Evolutionary conservation across 2,113 vertebrate genomes (phyloP).

Genomic region (Pterocles orientalis): DNA sequence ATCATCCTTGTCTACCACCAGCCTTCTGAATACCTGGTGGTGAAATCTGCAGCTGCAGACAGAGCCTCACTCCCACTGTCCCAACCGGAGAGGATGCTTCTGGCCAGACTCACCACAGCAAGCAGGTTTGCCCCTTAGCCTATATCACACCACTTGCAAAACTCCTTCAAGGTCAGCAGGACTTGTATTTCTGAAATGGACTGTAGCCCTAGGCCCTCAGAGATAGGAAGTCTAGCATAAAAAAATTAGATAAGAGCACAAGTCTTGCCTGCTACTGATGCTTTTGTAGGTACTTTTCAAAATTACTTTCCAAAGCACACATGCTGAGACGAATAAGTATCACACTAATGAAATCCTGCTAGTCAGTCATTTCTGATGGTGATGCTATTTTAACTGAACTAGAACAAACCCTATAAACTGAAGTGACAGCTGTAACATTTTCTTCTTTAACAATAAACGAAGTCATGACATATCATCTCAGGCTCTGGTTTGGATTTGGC

Average conservation of each 20-base stretch:
- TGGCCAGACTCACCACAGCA: not conserved
- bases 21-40: not conserved
- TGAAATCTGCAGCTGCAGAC: not conserved
- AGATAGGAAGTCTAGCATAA: not conserved
- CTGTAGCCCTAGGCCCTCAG: not conserved
- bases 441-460: not conserved
- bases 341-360: not conserved
- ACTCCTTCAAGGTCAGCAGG: not conserved
- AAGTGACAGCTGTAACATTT: constrained; percentile 8
- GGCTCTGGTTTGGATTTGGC: not conserved
- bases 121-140: not conserved
- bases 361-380: not conserved
- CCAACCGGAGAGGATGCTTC: not conserved
- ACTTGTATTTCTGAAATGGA: not conserved
- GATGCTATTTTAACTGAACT: not conserved
- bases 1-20: not conserved
- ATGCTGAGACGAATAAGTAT: not conserved
- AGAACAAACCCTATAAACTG: not conserved
- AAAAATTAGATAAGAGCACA: not conserved
- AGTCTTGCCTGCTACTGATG: not conserved
- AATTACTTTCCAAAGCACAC: not conserved
- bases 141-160: not conserved
- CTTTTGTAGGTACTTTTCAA: not conserved
- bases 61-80: not conserved
- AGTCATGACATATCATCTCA: not conserved